These are phyloP conservation scores for Gymnoscelis rufifasciata DNA, from an alignment of 2,888 invertebrate genomes.

Conservation along the genomic window DNA sequence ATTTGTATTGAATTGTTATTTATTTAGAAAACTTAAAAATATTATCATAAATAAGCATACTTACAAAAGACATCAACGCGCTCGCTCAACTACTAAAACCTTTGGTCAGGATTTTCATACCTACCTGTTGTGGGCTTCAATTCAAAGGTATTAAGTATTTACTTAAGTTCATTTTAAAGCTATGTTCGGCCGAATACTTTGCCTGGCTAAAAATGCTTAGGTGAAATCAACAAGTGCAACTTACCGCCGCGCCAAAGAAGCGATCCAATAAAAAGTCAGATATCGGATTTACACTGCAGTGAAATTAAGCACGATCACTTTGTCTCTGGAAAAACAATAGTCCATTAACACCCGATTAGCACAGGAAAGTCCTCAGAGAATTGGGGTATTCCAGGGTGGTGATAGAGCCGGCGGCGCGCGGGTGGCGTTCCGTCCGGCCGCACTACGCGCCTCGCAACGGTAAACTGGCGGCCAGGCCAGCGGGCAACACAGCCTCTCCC, in stretches of 20 bases:
- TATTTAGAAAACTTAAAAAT: too few relatives aligned
- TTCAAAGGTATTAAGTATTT: too few relatives aligned
- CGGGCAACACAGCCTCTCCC: slow-evolving; percentile 71
- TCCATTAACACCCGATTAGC: slow-evolving; percentile 49
- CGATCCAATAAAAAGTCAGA: slow-evolving; percentile 72
- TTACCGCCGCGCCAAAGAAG: slow-evolving; percentile 60
- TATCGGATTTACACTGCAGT: slow-evolving; percentile 72
- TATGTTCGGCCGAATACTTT: too few relatives aligned
- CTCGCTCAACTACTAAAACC: too few relatives aligned
- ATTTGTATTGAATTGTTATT: too few relatives aligned
- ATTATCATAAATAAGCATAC: too few relatives aligned
- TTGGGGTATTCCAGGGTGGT: slow-evolving; percentile 41
- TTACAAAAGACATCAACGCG: too few relatives aligned
- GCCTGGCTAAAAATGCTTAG: not conserved
- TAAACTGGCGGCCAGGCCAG: slow-evolving; percentile 73
- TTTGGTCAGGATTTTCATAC: too few relatives aligned
- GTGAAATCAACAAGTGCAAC: slow-evolving; percentile 32
- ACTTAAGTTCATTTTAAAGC: too few relatives aligned
- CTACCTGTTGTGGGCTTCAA: too few relatives aligned
- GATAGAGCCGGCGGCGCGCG: slow-evolving; percentile 69
- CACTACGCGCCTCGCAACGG: slow-evolving; percentile 79
- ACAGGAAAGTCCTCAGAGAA: slow-evolving; percentile 41
- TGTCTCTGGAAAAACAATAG: slow-evolving; percentile 60
- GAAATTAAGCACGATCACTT: slow-evolving; percentile 74
- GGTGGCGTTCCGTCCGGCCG: slow-evolving; percentile 72